Conservation (phyloP, 2,888 invertebrate genomes). For the Apeira syringaria region DNA sequence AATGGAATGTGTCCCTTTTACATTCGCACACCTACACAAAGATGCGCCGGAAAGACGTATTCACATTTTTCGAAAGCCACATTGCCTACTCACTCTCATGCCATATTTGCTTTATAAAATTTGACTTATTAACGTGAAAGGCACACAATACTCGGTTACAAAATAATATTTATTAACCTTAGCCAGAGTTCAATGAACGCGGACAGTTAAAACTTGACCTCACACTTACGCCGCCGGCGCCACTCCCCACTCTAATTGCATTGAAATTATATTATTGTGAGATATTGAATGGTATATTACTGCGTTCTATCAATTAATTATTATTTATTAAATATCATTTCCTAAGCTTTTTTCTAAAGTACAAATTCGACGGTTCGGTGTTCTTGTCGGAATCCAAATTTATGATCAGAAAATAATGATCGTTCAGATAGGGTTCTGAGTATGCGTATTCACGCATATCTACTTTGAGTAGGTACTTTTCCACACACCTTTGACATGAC, state of each 20-base stretch:
- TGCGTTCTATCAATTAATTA: too few relatives aligned
- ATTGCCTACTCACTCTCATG: slow-evolving; percentile 7
- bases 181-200: slow-evolving; percentile 47
- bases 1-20: slow-evolving; percentile 7
- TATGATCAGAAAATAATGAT: too few relatives aligned
- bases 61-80: slow-evolving; percentile 9
- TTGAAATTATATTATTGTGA: slow-evolving; percentile 6
- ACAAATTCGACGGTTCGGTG: too few relatives aligned
- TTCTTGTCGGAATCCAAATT: too few relatives aligned
- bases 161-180: slow-evolving; percentile 42
- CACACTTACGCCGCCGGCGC: slow-evolving; percentile 16
- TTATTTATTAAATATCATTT: too few relatives aligned
- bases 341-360: too few relatives aligned
- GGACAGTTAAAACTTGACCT: slow-evolving; percentile 44
- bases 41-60: slow-evolving; percentile 7
- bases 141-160: slow-evolving; percentile 28
- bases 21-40: slow-evolving; percentile 8
- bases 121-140: slow-evolving; percentile 40
- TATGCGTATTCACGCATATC: too few relatives aligned
- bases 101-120: slow-evolving; percentile 22
- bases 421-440: too few relatives aligned
- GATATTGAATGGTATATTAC: background rate
- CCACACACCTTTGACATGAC: too few relatives aligned
- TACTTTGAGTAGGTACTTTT: too few relatives aligned
- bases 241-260: slow-evolving; percentile 21